Evolutionary conservation across 2,113 vertebrate genomes (phyloP).

Genomic region (Chauna torquata): DNA sequence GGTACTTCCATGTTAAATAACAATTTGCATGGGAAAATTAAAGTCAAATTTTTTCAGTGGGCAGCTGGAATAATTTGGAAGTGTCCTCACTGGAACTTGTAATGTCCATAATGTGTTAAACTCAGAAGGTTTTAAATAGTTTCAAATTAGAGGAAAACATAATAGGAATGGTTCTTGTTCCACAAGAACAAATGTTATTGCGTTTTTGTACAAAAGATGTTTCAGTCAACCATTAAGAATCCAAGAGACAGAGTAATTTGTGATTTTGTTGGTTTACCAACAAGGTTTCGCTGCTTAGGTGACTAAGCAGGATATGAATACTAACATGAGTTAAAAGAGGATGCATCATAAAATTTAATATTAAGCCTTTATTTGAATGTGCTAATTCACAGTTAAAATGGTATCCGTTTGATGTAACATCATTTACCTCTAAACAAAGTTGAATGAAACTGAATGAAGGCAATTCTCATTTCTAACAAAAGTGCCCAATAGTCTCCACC

Average conservation of each 20-base stretch:
- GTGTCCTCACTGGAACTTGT: not conserved
- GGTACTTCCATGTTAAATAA: not conserved
- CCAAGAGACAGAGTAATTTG: not conserved
- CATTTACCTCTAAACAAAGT: not conserved
- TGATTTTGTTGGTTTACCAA: not conserved
- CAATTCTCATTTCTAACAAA: not conserved
- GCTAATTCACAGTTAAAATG: not conserved
- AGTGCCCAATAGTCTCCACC: not conserved
- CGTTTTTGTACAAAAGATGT: not conserved
- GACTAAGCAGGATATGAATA: not conserved
- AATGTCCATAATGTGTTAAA: not conserved
- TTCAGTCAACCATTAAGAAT: not conserved
- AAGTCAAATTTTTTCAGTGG: not conserved
- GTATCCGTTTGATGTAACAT: fast-evolving
- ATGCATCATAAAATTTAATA: not conserved
- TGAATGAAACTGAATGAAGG: not conserved
- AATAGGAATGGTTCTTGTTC: not conserved
- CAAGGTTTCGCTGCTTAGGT: not conserved
- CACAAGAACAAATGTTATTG: not conserved
- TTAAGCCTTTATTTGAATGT: not conserved
- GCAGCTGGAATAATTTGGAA: not conserved
- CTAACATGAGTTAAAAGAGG: not conserved
- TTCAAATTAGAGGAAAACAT: not conserved
- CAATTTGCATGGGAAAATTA: constrained; percentile 10
- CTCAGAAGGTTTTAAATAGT: not conserved